Evolutionary conservation across 2,113 vertebrate genomes (phyloP), one percentile per base, ranked within the genome.

Genomic region (Rhegmatorhina hoffmannsi): DNA sequence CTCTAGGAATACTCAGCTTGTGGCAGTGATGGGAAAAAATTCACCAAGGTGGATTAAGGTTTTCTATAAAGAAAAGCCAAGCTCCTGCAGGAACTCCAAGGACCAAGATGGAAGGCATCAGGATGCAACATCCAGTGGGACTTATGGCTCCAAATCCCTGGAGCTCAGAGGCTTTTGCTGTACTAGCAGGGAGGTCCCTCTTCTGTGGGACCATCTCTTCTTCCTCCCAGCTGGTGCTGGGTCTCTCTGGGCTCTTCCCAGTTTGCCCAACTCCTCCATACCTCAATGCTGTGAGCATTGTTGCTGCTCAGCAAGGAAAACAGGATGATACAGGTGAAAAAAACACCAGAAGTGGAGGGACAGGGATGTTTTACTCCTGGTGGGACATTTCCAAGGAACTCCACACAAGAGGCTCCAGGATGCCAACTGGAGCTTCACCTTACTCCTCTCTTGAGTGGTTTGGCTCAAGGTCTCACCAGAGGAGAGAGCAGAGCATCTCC

Each of bases 241-340:
- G 25, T 69, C 44, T 84, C 44, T 43, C 2, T 8, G 20, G 44
- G 15, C 4, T 83, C 24, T 72, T 18, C 36, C 26, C 19, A 10
- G 26, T 8, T 52, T 60, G 23, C 50, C 50, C 67, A 33, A 10
- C 11, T 46, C 24, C 7, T 9, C 7, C 24, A 13, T 0, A 3
- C 13, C 73, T 33, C 24, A 56, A 1, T 55, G 46, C 17, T 1
- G 0, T 1, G 46, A 87, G 26, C 4, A 2, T 47, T 0, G 0
- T 44, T 59, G 72, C 52, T 83, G 56, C 63, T 26, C 50, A 73
- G 67, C 2, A 1, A 31, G 40, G 56, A 14, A 43, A 60, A 14
- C 69, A 17, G 5, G 9, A 8, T 10, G 31, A 56, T 0, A 33
- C 4, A 21, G 40, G 34, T 1, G 6, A 55, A 17, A 52, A 58